Conservation (phyloP, 2,113 vertebrate genomes). For the Fregata magnificens region DNA sequence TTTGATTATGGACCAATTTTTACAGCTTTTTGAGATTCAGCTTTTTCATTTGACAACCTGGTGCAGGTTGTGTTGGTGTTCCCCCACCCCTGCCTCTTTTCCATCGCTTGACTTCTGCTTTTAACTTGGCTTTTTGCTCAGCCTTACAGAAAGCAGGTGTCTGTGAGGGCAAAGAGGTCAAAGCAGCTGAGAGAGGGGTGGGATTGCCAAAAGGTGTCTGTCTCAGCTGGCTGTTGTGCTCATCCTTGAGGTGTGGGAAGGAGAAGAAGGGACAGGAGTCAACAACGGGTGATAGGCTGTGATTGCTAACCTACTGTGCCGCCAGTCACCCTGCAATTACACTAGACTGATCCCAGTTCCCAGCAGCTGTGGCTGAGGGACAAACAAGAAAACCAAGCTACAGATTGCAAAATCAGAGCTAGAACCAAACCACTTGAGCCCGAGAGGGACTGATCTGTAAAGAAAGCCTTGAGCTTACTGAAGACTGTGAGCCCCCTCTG, state of each 20-base stretch:
- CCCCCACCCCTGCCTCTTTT: neutral
- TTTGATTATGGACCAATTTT: neutral
- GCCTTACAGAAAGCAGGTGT: neutral
- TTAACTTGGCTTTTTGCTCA: neutral
- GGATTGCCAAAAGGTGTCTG: neutral
- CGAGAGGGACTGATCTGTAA: neutral
- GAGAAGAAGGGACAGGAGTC: neutral
- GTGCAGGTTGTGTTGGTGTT: neutral
- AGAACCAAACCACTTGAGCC: constrained; percentile 18
- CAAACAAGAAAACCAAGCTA: constrained; percentile 2
- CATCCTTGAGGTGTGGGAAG: neutral
- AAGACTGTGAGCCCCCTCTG: neutral
- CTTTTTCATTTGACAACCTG: neutral
- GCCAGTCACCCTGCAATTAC: neutral
- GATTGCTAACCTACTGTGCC: neutral
- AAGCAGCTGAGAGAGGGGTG: neutral
- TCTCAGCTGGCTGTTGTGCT: neutral
- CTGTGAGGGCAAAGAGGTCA: neutral
- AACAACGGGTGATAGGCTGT: neutral
- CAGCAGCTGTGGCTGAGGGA: neutral
- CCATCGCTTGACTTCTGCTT: neutral
- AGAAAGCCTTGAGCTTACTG: constrained; percentile 19
- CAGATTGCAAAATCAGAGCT: neutral
- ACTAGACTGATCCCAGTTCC: neutral
- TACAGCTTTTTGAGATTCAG: neutral